Evolutionary conservation across 2,113 vertebrate species (phyloP), one percentile per base, ranked within the genome.

Genomic region (Lophochroa leadbeateri): DNA sequence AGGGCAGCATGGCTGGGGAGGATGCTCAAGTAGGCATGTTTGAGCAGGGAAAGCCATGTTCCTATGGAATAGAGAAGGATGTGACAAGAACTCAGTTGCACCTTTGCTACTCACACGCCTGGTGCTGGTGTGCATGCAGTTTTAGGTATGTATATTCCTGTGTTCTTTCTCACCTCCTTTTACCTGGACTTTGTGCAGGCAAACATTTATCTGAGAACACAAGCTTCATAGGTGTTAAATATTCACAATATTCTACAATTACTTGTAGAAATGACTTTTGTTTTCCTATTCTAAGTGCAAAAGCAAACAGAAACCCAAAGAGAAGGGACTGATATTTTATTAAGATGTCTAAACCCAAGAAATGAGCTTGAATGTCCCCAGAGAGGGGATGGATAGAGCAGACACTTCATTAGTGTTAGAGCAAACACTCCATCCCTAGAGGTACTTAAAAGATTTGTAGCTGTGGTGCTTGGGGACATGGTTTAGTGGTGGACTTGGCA

Each of bases 181-280:
- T 49, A 21, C 2, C 6, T 31, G 85, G 80, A 80, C 53, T 90
- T 91, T 24, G 53, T 94, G 65, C 60, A 69, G 67, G 82, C 80
- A 86, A 70, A 91, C 71, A 18, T 97, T 97, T 55, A 47, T 86
- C 81, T 95, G 82, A 86, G 90, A 88, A 88, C 65, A 76, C 64
- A 82, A 88, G 58, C 41, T 87, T 12, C 33, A 2, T 65, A n/a
- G 46, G 80, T 93, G 46, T 88, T 96, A 94, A 96, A 93, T n/a
- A 41, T 85, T 88, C 70, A 58, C 57, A 58, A 13, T 58, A 58
- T 35, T 63, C 81, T 65, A 90, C 18, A 29, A 8, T 50, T 70
- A 44, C 31, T 77, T 49, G 31, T 2, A 53, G 43, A 85, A 76
- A 63, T 50, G 6, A 19, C 11, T 80, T 70, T 63, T 39, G 21